Conservation (phyloP, 2,797 vertebrate genomes). For the Amblyraja radiata region DNA sequence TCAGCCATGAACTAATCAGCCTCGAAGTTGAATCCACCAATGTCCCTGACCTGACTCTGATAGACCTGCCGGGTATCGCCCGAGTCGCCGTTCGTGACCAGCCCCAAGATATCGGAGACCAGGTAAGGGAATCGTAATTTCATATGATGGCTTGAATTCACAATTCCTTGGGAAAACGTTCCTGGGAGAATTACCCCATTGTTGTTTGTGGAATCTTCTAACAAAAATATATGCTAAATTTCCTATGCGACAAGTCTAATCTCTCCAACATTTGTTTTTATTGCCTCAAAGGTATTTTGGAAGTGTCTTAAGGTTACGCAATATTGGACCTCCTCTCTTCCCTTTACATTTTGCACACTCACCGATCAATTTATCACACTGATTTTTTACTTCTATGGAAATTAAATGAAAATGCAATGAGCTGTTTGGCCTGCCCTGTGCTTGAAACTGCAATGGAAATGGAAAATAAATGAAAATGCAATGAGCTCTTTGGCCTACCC, state of each 20-base stretch:
- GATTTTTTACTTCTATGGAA: not conserved
- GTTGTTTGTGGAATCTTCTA: not conserved
- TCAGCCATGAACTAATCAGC: slow-evolving; percentile 69
- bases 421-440: too few species aligned
- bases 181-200: not conserved
- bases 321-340: not conserved
- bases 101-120: slow-evolving; percentile 66
- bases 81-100: slow-evolving; percentile 72
- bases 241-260: not conserved
- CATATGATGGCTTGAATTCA: not conserved
- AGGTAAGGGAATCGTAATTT: slow-evolving; percentile 54
- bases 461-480: too few species aligned
- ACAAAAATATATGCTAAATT: too few species aligned
- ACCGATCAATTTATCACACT: not conserved
- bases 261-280: too few species aligned
- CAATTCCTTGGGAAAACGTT: not conserved
- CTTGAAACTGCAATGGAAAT: too few species aligned
- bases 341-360: not conserved
- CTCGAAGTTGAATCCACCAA: slow-evolving; percentile 68
- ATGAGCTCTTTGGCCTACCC: too few species aligned
- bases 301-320: too few species aligned
- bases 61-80: slow-evolving; percentile 80
- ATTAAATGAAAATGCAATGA: too few species aligned
- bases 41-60: slow-evolving; percentile 78
- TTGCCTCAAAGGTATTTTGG: too few species aligned